Conservation (phyloP, 2,113 vertebrate species). For the Bufo bufo region DNA sequence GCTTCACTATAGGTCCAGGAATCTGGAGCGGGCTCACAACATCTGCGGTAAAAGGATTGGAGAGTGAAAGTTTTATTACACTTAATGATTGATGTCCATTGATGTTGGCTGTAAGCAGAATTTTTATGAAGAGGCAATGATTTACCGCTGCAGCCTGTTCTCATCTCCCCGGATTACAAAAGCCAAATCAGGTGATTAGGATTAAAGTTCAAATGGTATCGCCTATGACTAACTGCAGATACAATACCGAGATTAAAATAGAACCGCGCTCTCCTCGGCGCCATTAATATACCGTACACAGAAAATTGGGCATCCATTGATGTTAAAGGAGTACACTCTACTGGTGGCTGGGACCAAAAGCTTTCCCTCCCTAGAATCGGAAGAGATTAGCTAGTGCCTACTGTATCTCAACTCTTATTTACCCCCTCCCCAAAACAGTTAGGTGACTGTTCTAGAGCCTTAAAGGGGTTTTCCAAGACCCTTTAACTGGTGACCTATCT, state of each 20-base stretch:
- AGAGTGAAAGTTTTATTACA: slow-evolving; percentile 43
- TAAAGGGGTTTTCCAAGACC: neutral
- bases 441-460: neutral
- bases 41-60: slow-evolving; percentile 35
- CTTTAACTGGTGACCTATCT: no score
- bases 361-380: no score
- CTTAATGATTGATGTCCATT: slow-evolving; percentile 47
- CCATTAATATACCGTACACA: neutral
- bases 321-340: neutral
- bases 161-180: slow-evolving; percentile 16
- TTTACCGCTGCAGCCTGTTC: slow-evolving; percentile 6
- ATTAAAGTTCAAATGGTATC: slow-evolving; percentile 30
- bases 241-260: neutral
- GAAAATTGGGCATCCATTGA: neutral
- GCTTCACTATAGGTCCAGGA: slow-evolving; percentile 18
- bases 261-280: neutral
- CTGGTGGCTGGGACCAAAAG: neutral
- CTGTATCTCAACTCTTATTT: no score
- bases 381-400: neutral
- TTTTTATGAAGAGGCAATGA: slow-evolving; percentile 47
- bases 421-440: neutral
- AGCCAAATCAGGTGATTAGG: slow-evolving; percentile 28
- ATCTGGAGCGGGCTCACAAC: neutral
- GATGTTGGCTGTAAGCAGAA: slow-evolving; percentile 19
- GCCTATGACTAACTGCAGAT: neutral